Evolutionary conservation across 2,888 invertebrate genomes (phyloP).

Genomic region (Callosobruchus maculatus): DNA sequence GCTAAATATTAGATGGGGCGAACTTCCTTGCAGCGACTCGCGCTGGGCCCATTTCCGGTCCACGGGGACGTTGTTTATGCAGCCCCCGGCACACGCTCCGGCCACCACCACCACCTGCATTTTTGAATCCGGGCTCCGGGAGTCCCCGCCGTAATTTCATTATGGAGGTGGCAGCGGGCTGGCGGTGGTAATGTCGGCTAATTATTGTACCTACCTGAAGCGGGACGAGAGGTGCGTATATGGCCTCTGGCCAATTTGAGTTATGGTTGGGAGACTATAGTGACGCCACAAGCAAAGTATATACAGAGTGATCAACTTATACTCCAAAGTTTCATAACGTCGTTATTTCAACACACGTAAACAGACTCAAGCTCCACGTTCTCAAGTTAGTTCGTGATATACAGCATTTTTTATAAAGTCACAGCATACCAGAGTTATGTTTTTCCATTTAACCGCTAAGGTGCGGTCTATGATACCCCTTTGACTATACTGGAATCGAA

Average conservation of each 20-base stretch:
- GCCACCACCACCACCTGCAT: background rate
- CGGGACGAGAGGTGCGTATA: background rate
- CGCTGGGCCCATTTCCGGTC: background rate
- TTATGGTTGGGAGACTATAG: background rate
- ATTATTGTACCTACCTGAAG: background rate
- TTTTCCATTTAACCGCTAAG: too few relatives aligned
- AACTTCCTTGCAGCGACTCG: background rate
- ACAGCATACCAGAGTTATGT: too few relatives aligned
- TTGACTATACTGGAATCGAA: too few relatives aligned
- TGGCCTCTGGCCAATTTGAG: background rate
- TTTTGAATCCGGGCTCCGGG: background rate
- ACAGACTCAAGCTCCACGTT: too few relatives aligned
- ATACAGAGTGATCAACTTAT: too few relatives aligned
- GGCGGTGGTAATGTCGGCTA: background rate
- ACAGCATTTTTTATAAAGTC: too few relatives aligned
- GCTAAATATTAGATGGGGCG: background rate
- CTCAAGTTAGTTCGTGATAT: too few relatives aligned
- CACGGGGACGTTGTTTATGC: background rate
- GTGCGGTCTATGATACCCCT: too few relatives aligned
- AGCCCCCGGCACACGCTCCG: background rate
- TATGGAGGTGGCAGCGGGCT: background rate
- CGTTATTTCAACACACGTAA: too few relatives aligned
- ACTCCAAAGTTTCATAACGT: too few relatives aligned
- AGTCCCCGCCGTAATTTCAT: background rate
- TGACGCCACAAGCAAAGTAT: background rate